Evolutionary conservation across 1,140 invertebrate genomes (phyloP), one percentile per base, ranked within the genome.

Genomic region (Aphidius ervi): DNA sequence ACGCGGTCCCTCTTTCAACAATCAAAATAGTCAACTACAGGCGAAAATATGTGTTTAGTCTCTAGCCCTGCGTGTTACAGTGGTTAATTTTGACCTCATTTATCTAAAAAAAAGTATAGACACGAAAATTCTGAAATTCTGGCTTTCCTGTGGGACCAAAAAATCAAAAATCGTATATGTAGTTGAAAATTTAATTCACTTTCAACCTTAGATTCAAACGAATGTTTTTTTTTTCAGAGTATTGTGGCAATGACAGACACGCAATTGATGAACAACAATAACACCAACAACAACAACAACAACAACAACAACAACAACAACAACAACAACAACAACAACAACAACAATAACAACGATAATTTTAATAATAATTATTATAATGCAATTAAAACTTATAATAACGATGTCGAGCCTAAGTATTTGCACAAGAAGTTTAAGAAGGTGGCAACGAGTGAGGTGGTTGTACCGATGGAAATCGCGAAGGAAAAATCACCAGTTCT

Each of bases 341-440:
- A 64, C 58, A 74, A 67, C 59, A 73, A 66, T 47, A 70, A 67
- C 6, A 70, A 65, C 54, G 74, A 68, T 58, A 74, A 69, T 57
- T 73, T 68, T 61, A 71, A 67, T 43, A 66, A 65, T 59, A 71
- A 65, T 58, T 71, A 63, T 46, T 69, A 65, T 6, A 70, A 50
- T 74, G 72, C 65, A 79, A 79, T 69, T 43, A 77, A 74, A 67
- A 79, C 80, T 61, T 82, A 84, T 66, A 16, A 16, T 16, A 16
- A 54, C 52, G 85, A 84, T 81, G 85, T 84, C 80, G 85, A 87
- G 71, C 84, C 86, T 67, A 90, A 88, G 70, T 94, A 94, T 81
- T 82, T 92, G 77, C 91, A 94, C 74, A 94, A 94, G 74, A 94
- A 94, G 75, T 94, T 94, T 76, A 93, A 94, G 78, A 92, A 93